Percentiles rank a stretch among this genome's conserved stretches.
These are phyloP conservation scores for Ferdinandea cuprea DNA, from an alignment of 2,888 invertebrate genomes.

Conservation along the genomic window DNA sequence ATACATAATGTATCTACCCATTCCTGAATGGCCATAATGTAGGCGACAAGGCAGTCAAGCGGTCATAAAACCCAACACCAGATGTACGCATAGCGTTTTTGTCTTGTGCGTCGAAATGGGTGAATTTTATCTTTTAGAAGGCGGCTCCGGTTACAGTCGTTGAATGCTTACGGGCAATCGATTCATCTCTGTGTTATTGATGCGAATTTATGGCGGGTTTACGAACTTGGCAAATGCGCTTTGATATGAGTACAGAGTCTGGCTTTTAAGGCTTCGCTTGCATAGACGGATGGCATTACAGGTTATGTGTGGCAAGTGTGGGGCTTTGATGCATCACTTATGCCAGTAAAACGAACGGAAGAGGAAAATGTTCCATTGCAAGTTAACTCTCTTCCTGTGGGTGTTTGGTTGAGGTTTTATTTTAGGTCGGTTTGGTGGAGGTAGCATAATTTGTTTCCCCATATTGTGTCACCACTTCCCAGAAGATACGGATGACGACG, in stretches of 20 bases:
- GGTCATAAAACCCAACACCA: conserved; percentile 31
- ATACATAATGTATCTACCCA: neutral
- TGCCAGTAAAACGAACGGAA: conserved; percentile 18
- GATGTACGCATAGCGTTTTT: conserved; percentile 2
- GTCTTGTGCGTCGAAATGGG: conserved; percentile 46
- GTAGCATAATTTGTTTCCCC: neutral
- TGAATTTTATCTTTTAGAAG: conserved; percentile 41
- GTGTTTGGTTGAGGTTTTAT: conserved; percentile 26
- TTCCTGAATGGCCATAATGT: conserved; percentile 52
- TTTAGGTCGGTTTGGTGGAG: conserved; percentile 32
- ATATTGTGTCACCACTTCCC: conserved; percentile 17
- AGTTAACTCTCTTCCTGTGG: too few relatives aligned
- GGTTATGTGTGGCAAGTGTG: conserved; percentile 38
- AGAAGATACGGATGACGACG: neutral
- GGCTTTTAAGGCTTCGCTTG: conserved; percentile 42
- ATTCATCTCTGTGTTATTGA: conserved; percentile 66
- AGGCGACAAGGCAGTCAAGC: conserved; percentile 30
- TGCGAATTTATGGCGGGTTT: conserved; percentile 44
- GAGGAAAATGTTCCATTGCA: conserved; percentile 33
- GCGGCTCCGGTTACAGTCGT: conserved; percentile 39
- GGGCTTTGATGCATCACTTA: conserved; percentile 44
- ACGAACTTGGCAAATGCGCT: conserved; percentile 36
- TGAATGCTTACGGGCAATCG: conserved; percentile 32
- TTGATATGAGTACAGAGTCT: conserved; percentile 5
- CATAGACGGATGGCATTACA: conserved; percentile 39